Base-by-base conservation (phyloP, 2,113 vertebrate species). In the Oceanodroma tethys region DNA sequence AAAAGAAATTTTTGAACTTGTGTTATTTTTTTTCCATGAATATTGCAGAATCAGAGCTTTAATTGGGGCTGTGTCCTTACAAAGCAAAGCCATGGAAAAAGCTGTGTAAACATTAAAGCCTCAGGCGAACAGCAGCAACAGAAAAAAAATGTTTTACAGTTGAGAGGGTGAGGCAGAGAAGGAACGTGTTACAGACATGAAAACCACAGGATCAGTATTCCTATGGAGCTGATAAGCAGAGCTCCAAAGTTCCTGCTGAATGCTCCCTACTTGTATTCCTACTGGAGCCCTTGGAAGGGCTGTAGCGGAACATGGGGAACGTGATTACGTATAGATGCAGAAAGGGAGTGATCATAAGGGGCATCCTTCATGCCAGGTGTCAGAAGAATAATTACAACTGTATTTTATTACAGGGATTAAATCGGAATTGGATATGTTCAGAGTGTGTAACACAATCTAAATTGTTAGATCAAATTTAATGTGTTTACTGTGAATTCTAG, bases 51-150 rank as follows among this genome's bases (percentile, higher is more conserved):
- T 97, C 92, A 91, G 96, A 98, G 86, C 95, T 98, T 97, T 98
- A 98, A 98, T 97, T 98, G 96, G 84, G 94, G 93, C 97, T 97
- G 87, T 96, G 97, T 98, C 92, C 90, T 97, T 97, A 97, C 92
- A 97, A 97, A 98, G 96, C 96, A 96, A 96, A 98, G 96, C 93
- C 73, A 29, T 88, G 93, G 97, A 95, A 97, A 98, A 98, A 98
- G 97, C 98, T 98, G 98, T 98, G 96, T 97, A 98, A 98, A 98
- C 95, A 98, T 93, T 74, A 85, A 98, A 95, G 83, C 93, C 97
- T 98, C 36, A 1, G 52, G 93, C 86, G 96, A 97, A 93, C 58
- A 93, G 82, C 93, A 95, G 97, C 93, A 96, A 97, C 70, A 97
- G 95, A 96, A 95, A 94, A 95, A 94, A 96, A 94, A 60, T 29